Base-by-base conservation (phyloP, 92 coral and sea anemone genomes). In the Parazoanthus atlanticus region DNA sequence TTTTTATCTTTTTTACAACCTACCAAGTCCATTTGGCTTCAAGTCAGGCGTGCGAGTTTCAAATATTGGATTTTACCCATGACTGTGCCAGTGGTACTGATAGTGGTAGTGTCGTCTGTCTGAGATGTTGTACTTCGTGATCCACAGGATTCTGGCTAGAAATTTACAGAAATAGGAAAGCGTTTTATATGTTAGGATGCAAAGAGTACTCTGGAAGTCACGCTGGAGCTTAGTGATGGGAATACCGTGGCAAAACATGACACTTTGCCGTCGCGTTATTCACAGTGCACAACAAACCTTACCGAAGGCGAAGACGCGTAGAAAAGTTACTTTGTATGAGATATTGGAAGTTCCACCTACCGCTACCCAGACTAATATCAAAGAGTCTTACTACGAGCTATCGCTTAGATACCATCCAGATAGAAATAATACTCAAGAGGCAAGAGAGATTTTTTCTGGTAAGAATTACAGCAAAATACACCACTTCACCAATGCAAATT, bases 381-480 rank as follows among this genome's bases (percentile, higher is more conserved):
- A 95, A 88, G 79, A 86, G 46, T 95, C 96, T 8, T 96, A 95
- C 32, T 96, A 95, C 88, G 98, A 95, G 38, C 80, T 95, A 76
- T 95, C 99, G 31, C 52, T 95, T 80, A 92, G 88, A 47, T 94
- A 92, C 81, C 99, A 96, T 52, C 99, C 99, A 19, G 99, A 96
- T 52, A 89, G 84, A 8, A 96, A 90, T 67, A 90, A 78, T 25
- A 86, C 89, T 70, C 84, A 28, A 38, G 92, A 88, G 78, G 91
- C 94, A 64, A 84, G 91, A 28, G 91, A 92, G 33, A 78, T 43
- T 36, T 96, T 96, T 79, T 82, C 93, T 86, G 99, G 99, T 96
- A 89, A 49, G 91, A 83, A 8, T 33, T 9, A n/a, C 32, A 12
- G 33, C 28, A n/a, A 70, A 28, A 43, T 1, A 8, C 49, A 43